A percentile compares a stretch with the other conserved stretches of the same genome.
These are phyloP conservation scores for Furcula furcula DNA, from an alignment of 2,888 invertebrate species.

Conservation along the genomic window DNA sequence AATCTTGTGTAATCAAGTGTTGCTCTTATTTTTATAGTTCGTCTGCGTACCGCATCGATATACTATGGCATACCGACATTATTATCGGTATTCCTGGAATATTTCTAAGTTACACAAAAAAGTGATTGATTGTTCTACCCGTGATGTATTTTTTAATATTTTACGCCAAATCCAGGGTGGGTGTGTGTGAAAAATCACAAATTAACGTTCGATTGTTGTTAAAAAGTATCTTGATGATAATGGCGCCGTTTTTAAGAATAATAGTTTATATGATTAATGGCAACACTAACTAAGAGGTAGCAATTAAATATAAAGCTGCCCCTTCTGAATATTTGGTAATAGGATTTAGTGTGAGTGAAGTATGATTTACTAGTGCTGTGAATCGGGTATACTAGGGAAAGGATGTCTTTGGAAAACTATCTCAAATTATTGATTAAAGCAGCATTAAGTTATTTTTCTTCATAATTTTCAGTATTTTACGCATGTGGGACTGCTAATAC, in stretches of 20 bases:
- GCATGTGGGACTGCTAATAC: too few relatives aligned
- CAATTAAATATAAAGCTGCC: neutral
- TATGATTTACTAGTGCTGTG: too few relatives aligned
- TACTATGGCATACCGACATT: neutral
- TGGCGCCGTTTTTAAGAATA: constrained; percentile 48
- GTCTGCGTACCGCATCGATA: too few relatives aligned
- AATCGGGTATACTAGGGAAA: too few relatives aligned
- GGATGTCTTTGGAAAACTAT: too few relatives aligned
- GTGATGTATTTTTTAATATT: constrained; percentile 16
- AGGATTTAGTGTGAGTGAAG: too few relatives aligned
- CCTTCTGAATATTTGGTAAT: too few relatives aligned
- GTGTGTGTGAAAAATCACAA: constrained; percentile 77
- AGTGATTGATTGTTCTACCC: neutral
- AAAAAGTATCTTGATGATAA: constrained; percentile 30
- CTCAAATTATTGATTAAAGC: too few relatives aligned
- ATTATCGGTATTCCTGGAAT: neutral
- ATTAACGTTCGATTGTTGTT: constrained; percentile 54
- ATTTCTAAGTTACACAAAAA: neutral
- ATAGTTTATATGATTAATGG: constrained; percentile 18
- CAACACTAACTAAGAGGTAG: neutral
- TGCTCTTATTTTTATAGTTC: too few relatives aligned
- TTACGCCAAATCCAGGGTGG: constrained; percentile 28
- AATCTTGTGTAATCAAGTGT: neutral
- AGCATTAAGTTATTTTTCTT: too few relatives aligned
- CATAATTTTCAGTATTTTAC: too few relatives aligned